phyloP scores from a whole-genome alignment of 2,797 vertebrate species.

The Thripadectes ignobilis region DNA sequence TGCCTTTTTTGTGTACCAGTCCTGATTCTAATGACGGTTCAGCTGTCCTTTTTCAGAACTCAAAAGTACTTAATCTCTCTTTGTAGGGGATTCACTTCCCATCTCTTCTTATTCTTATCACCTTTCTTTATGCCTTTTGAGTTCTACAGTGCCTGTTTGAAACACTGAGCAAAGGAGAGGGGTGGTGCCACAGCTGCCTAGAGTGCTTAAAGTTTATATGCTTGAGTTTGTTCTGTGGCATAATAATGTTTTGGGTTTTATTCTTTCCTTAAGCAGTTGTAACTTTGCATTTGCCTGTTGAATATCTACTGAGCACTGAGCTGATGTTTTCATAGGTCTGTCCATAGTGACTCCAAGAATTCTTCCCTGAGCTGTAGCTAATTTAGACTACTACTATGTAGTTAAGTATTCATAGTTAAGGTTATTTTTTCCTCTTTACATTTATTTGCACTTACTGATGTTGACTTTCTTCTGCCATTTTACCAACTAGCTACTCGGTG shows the following conservation, averaged over 20 bases:
- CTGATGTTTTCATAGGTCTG: not conserved
- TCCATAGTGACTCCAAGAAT: not conserved
- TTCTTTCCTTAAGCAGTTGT: constrained; percentile 1
- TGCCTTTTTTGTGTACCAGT: not conserved
- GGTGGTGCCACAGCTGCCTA: not conserved
- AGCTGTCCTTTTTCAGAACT: not conserved
- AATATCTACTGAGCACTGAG: not conserved
- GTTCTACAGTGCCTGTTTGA: not conserved
- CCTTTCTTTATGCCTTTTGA: not conserved
- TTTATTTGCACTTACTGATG: not conserved
- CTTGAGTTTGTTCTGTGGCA: not conserved
- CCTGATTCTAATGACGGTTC: not conserved
- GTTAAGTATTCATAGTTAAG: not conserved
- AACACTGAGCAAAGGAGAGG: not conserved
- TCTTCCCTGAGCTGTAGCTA: not conserved
- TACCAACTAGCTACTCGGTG: not conserved
- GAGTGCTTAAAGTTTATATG: not conserved
- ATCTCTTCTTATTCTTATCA: constrained; percentile 13
- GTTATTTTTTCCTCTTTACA: not conserved
- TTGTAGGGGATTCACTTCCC: not conserved
- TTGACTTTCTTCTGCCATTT: not conserved
- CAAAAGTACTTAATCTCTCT: not conserved
- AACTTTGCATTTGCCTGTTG: not conserved
- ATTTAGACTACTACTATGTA: not conserved
- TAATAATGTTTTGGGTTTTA: not conserved